Evolutionary conservation across 53 echinoderm and acorn worm species (phyloP).

Genomic region (Holothuria leucospilota): DNA sequence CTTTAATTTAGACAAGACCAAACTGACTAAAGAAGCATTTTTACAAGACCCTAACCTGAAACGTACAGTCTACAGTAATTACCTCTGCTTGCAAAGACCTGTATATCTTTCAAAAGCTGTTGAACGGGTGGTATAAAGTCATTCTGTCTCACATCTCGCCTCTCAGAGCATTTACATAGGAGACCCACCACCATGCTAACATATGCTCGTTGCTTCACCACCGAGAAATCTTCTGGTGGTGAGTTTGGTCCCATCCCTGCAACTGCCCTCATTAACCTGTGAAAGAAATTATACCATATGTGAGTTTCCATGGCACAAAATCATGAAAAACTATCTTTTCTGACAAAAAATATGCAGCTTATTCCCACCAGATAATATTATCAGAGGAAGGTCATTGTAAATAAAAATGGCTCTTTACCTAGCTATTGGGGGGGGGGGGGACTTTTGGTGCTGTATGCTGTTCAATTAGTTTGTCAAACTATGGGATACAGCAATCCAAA

Average conservation of each 20-base stretch:
- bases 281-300: background rate
- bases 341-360: no score
- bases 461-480: background rate
- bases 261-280: conserved; percentile 85
- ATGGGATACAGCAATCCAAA: no score
- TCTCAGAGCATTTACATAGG: conserved; percentile 82
- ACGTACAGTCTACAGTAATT: background rate
- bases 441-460: no score
- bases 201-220: conserved; percentile 76
- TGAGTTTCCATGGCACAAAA: no score
- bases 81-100: conserved; percentile 80
- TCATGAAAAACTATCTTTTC: no score
- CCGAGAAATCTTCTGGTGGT: conserved; percentile 54
- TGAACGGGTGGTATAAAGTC: conserved; percentile 79
- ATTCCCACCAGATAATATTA: no score
- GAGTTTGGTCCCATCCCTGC: conserved; percentile 72
- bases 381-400: no score
- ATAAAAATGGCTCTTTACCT: no score
- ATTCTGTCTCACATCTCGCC: conserved; percentile 39
- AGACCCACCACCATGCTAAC: conserved; percentile 78
- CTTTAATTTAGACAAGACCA: no score
- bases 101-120: conserved; percentile 81
- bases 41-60: no score
- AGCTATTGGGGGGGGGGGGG: no score
- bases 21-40: no score